phyloP scores from a whole-genome alignment of 2,888 invertebrate species.

The Nasonovia ribisnigri region DNA sequence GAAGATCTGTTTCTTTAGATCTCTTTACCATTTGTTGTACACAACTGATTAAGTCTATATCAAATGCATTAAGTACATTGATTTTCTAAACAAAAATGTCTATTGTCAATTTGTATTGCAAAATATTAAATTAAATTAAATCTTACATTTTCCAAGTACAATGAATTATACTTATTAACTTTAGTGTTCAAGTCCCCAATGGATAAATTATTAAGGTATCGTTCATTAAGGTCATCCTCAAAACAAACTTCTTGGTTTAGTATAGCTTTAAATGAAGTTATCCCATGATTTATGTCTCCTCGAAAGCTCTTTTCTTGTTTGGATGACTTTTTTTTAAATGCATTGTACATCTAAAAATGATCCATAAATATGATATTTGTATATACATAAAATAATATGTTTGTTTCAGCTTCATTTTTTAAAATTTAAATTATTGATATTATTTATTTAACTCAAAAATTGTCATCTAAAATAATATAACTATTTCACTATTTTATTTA shows the following conservation, averaged over 20 bases:
- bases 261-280: not conserved
- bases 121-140: not conserved
- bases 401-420: not conserved
- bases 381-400: not conserved
- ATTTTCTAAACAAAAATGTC: conserved; percentile 29
- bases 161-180: not conserved
- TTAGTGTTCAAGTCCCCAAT: conserved; percentile 10
- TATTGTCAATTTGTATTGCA: not conserved
- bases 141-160: conserved; percentile 30
- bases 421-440: not conserved
- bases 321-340: not conserved
- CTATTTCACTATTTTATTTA: not conserved
- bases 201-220: not conserved
- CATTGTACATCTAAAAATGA: not conserved
- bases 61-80: conserved; percentile 2
- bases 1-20: not conserved
- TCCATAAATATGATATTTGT: not conserved
- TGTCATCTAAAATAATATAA: not conserved
- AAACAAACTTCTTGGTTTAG: not conserved
- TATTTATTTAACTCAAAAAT: not conserved
- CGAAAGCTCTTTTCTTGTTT: not conserved
- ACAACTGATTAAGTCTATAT: conserved; percentile 29
- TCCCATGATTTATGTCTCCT: not conserved
- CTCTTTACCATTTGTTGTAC: conserved; percentile 23
- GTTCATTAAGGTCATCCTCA: not conserved